Base-by-base conservation (phyloP, 2,888 invertebrate species). In the Chalcis sispes region DNA sequence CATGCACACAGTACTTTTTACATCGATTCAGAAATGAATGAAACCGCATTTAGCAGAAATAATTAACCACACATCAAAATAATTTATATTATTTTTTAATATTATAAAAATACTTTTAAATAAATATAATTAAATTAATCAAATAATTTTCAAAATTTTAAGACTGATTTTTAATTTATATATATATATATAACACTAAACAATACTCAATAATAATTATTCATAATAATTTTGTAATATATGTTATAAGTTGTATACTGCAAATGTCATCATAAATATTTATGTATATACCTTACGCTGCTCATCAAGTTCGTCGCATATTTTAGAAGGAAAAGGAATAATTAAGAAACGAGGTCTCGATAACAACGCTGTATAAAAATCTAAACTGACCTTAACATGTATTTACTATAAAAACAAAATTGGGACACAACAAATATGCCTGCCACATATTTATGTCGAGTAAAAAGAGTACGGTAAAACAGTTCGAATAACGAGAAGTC, bases 371-470 rank as follows among this genome's bases (percentile, higher is more conserved):
- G 86, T 87, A 87, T 85, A 86, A 87, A 87, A 86, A 85, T 87
- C 85, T 86, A 85, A 85, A 86, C 84, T 85, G 86, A 85, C 84
- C 84, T 84, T 85, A 84, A 83, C 80, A 80, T 79, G 81, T 83
- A 86, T 84, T 83, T 46, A 69, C 58, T 75, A 75, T 65, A 73
- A 84, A 85, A 85, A 84, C 82, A 82, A 79, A 82, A 82, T 61
- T 15, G 23, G 56, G 62, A 42, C 67, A 67, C 66, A 72, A 62
- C 48, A 69, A 52, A 54, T 48, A 71, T 61, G 58, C 66, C 71
- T 23, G 32, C 52, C 36, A 13, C 36, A n/a, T 40, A 65, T 56
- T 40, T 29, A 74, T 81, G 81, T 75, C 78, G 78, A 80, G 79
- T 77, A 69, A 64, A 77, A 77, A 70, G 42, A 73, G 20, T 70